These are phyloP conservation scores for Cardinalis cardinalis DNA, from an alignment of 2,113 vertebrate species.

Conservation along the genomic window DNA sequence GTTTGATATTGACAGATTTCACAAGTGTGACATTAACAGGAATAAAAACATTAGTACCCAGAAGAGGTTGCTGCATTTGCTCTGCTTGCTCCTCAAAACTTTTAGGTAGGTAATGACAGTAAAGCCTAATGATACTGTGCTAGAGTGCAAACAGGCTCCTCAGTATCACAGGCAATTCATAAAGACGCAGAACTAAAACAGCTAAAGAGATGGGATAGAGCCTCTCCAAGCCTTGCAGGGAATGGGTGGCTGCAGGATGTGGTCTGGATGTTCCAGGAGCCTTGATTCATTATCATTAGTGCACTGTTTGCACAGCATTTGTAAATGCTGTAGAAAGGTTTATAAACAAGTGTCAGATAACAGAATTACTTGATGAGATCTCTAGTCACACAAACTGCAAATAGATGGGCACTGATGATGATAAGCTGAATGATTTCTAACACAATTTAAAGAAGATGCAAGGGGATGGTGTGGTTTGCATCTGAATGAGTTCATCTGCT, in stretches of 20 bases:
- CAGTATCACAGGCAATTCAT: neutral
- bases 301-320: constrained; percentile 9
- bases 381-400: neutral
- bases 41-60: neutral
- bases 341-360: constrained; percentile 37
- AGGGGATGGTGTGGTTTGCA: neutral
- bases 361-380: constrained; percentile 4
- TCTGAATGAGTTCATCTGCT: neutral
- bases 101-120: neutral
- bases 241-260: neutral
- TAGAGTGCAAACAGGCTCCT: neutral
- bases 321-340: constrained; percentile 16
- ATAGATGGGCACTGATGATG: neutral
- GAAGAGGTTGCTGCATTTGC: neutral
- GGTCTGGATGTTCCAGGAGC: neutral
- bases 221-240: neutral
- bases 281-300: neutral
- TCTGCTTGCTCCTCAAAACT: neutral
- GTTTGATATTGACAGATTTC: neutral
- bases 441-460: neutral
- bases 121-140: neutral
- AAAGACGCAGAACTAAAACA: neutral
- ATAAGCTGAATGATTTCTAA: neutral
- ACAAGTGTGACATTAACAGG: neutral
- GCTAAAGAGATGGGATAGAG: neutral